Conservation (phyloP, 2,113 vertebrate species). For the Cynopterus brachyotis region DNA sequence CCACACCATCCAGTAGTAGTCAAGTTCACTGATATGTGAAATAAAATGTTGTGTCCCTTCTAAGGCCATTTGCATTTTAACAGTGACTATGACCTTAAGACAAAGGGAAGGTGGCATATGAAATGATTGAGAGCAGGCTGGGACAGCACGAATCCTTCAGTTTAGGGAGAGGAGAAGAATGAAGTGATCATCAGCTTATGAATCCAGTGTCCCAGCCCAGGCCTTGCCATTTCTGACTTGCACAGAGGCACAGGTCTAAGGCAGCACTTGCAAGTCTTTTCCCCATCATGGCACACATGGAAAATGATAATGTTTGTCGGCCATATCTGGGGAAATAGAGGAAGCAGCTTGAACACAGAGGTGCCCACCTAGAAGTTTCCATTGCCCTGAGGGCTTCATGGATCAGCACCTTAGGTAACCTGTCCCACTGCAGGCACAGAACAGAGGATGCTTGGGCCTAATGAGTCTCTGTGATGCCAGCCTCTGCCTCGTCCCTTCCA, state of each 20-base stretch:
- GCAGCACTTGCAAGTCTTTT: neutral
- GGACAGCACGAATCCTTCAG: neutral
- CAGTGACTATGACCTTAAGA: neutral
- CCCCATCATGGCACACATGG: neutral
- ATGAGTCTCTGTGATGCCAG: neutral
- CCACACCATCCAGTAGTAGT: neutral
- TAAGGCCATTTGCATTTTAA: neutral
- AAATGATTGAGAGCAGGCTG: neutral
- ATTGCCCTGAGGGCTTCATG: neutral
- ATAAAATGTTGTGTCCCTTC: neutral
- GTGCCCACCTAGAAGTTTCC: neutral
- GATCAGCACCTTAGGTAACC: neutral
- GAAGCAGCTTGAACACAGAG: neutral
- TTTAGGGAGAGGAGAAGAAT: neutral
- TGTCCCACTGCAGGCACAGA: neutral
- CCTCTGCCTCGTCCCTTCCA: neutral
- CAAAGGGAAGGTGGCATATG: neutral
- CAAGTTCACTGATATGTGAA: neutral
- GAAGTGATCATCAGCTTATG: too few relatives aligned
- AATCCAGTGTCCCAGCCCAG: neutral
- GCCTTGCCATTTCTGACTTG: neutral
- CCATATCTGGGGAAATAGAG: neutral
- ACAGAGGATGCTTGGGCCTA: neutral
- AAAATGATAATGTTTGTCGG: neutral
- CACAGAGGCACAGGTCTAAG: rapidly evolving